Evolutionary conservation across 2,888 invertebrate genomes (phyloP).

Genomic region (Lasioglossum leucozonium): DNA sequence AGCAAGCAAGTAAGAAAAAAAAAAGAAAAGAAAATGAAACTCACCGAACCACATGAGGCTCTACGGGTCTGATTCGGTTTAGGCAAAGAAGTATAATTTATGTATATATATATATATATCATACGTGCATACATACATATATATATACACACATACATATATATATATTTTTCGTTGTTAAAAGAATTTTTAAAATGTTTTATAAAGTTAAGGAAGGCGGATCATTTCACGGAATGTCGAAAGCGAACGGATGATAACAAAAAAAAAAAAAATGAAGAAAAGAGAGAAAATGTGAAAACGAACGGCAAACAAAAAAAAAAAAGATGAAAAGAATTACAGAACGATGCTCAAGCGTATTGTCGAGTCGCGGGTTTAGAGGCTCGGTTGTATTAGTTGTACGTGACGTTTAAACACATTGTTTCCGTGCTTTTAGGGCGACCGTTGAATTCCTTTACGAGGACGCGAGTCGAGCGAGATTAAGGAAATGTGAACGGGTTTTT

Average conservation of each 20-base stretch:
- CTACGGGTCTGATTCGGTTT: slow-evolving; percentile 23
- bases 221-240: slow-evolving; percentile 18
- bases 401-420: slow-evolving; percentile 33
- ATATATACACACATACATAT: slow-evolving; percentile 20
- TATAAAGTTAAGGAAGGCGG: slow-evolving; percentile 26
- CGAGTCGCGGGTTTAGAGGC: slow-evolving; percentile 12
- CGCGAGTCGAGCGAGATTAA: background rate
- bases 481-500: background rate
- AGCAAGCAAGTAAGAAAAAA: background rate
- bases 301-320: no score
- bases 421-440: slow-evolving; percentile 22
- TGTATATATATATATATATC: slow-evolving; percentile 15
- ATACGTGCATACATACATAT: background rate
- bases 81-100: slow-evolving; percentile 22
- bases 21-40: background rate
- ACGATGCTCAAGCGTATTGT: slow-evolving; percentile 54
- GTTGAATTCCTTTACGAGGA: background rate
- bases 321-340: background rate
- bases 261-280: rapidly evolving
- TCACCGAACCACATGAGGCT: slow-evolving; percentile 28
- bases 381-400: slow-evolving; percentile 26
- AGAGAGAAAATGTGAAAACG: background rate
- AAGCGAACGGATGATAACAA: background rate
- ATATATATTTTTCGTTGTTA: slow-evolving; percentile 53
- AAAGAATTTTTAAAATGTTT: slow-evolving; percentile 44